phyloP scores from a whole-genome alignment of 1,140 invertebrate species.

The Nephila pilipes region DNA sequence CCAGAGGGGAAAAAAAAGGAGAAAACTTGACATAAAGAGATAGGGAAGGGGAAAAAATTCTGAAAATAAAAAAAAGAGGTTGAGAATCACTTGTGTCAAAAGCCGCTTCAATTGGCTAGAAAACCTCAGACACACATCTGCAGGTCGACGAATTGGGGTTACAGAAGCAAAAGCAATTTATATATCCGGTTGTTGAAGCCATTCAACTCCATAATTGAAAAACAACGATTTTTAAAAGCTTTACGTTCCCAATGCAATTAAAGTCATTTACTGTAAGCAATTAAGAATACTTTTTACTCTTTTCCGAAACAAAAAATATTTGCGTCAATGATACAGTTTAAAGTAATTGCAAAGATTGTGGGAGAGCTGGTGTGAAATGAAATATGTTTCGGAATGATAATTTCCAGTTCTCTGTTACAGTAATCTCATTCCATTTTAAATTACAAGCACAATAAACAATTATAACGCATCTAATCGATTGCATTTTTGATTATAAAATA shows the following conservation, averaged over 20 bases:
- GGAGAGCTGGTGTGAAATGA: background rate
- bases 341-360: background rate
- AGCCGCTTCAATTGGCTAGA: slow-evolving; percentile 22
- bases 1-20: background rate
- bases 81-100: slow-evolving; percentile 15
- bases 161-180: slow-evolving; percentile 41
- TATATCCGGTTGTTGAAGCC: slow-evolving; percentile 25
- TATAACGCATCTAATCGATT: too few species aligned
- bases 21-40: background rate
- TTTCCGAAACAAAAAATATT: background rate
- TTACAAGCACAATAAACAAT: too few species aligned
- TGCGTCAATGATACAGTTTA: background rate
- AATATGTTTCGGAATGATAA: too few species aligned
- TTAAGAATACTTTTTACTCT: background rate
- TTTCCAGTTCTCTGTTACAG: too few species aligned
- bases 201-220: slow-evolving; percentile 30
- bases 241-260: background rate
- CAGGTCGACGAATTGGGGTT: slow-evolving; percentile 30
- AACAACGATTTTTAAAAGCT: background rate
- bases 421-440: too few species aligned
- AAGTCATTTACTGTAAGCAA: background rate
- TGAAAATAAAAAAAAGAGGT: background rate
- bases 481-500: too few species aligned
- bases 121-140: background rate
- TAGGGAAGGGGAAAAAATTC: background rate